Evolutionary conservation across 1,140 invertebrate genomes (phyloP).

Genomic region (Tigriopus japonicus): DNA sequence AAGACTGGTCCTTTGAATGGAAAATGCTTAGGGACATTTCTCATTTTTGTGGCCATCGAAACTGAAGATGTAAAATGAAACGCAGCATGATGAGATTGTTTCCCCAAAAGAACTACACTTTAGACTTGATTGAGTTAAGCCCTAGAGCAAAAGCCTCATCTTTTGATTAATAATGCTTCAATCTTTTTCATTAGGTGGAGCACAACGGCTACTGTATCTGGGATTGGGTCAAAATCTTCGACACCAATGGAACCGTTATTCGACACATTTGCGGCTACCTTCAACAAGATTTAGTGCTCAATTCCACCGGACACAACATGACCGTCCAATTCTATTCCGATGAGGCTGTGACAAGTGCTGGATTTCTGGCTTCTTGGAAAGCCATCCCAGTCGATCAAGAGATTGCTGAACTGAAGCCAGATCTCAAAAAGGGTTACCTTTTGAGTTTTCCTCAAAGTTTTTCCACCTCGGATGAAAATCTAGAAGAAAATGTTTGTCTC

Average conservation of each 20-base stretch:
- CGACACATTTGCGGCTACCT: not conserved
- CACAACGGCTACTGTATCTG: not conserved
- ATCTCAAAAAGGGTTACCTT: not conserved
- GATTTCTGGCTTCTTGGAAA: constrained; percentile 7
- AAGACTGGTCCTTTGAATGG: no score
- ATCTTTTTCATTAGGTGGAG: not conserved
- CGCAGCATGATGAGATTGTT: no score
- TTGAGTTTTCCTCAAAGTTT: not conserved
- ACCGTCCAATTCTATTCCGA: constrained; percentile 2
- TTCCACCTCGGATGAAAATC: not conserved
- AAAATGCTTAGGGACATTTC: no score
- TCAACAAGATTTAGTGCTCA: constrained; percentile 1
- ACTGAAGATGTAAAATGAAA: no score
- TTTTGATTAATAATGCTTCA: not conserved
- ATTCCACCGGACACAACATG: not conserved
- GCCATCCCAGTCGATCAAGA: not conserved
- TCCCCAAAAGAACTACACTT: no score
- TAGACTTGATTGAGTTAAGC: not conserved
- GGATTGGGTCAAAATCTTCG: constrained; percentile 10
- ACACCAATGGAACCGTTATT: not conserved
- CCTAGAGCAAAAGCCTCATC: not conserved
- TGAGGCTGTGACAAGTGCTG: not conserved
- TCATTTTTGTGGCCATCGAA: no score
- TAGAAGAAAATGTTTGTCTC: not conserved
- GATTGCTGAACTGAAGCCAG: not conserved